phyloP scores from a whole-genome alignment of 2,888 invertebrate genomes.

The Plebejus melissa region DNA sequence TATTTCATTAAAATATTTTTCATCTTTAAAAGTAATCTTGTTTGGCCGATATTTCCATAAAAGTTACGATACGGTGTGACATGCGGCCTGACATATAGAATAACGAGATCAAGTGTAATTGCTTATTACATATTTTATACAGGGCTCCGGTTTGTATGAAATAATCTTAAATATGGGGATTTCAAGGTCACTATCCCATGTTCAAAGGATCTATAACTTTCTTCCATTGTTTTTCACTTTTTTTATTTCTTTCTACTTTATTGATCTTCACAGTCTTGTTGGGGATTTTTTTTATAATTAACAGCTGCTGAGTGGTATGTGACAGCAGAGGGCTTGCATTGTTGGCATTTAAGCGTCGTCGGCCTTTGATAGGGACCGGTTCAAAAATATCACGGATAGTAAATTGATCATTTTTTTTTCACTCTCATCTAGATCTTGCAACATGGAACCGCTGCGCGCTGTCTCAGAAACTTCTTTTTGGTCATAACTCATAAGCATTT shows the following conservation, averaged over 20 bases:
- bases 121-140: constrained; percentile 12
- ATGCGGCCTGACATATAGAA: constrained; percentile 10
- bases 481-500: neutral
- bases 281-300: neutral
- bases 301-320: neutral
- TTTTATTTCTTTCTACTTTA: neutral
- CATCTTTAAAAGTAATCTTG: neutral
- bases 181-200: neutral
- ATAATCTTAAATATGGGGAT: neutral
- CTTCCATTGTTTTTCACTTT: neutral
- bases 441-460: neutral
- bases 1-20: neutral
- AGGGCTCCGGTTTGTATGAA: constrained; percentile 9
- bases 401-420: constrained; percentile 2
- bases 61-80: constrained; percentile 11
- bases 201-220: neutral
- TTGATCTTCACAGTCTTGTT: neutral
- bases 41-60: constrained; percentile 11
- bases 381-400: neutral
- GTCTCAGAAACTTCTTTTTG: neutral
- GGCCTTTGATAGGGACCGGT: constrained; percentile 17
- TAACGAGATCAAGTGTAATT: constrained; percentile 25
- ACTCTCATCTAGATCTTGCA: neutral
- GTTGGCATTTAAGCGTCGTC: constrained; percentile 8
- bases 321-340: constrained; percentile 5